These are phyloP conservation scores for Prosopocoilus inquinatus DNA, from an alignment of 2,888 invertebrate species.

Conservation along the genomic window DNA sequence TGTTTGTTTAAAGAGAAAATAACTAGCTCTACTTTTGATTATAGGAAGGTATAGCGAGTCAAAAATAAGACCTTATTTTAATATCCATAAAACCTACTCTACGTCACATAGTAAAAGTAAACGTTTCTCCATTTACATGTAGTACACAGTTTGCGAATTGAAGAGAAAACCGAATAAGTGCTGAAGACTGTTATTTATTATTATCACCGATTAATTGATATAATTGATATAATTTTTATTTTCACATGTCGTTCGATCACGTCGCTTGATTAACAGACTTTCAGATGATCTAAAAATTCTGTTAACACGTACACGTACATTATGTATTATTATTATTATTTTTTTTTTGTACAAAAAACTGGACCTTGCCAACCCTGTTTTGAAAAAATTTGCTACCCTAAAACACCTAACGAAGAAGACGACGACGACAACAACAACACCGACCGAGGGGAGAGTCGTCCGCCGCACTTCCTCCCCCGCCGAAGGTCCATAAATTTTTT, in stretches of 20 bases:
- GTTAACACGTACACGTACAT: not conserved
- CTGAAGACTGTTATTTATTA: too few relatives aligned
- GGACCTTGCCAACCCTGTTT: conserved; percentile 32
- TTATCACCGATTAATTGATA: too few relatives aligned
- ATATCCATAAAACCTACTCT: conserved; percentile 11
- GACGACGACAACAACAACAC: too few relatives aligned
- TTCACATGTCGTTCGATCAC: too few relatives aligned
- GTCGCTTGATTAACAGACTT: too few relatives aligned
- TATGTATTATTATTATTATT: not conserved
- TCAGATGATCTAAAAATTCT: not conserved
- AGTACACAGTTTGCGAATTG: too few relatives aligned
- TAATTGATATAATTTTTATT: too few relatives aligned
- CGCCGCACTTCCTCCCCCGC: too few relatives aligned
- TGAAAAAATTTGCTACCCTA: conserved; percentile 13
- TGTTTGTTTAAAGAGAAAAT: conserved; percentile 5
- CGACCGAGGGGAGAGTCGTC: too few relatives aligned
- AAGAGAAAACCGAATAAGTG: too few relatives aligned
- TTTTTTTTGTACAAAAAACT: conserved; percentile 24
- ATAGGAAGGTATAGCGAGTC: not conserved
- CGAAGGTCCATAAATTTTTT: too few relatives aligned
- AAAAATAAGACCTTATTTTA: conserved; percentile 4
- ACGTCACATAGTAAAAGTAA: not conserved
- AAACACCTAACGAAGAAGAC: not conserved
- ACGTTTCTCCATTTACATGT: not conserved
- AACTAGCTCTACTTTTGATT: conserved; percentile 18